Evolutionary conservation across 2,888 invertebrate genomes (phyloP).

Genomic region (Fragum whitleyi): DNA sequence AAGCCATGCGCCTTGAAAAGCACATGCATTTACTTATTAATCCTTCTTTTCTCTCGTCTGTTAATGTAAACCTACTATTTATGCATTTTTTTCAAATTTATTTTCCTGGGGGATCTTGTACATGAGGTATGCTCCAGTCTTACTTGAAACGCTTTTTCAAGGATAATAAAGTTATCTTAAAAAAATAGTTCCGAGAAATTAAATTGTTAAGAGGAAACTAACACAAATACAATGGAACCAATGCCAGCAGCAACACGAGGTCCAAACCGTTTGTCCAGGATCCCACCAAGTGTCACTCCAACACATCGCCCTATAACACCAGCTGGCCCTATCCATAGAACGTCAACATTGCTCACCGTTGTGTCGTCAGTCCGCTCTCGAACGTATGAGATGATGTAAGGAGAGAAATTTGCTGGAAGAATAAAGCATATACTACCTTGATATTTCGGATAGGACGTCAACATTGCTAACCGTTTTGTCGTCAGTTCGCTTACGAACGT

Average conservation of each 20-base stretch:
- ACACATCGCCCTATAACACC: neutral
- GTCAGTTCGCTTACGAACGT: neutral
- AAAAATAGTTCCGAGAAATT: too few relatives aligned
- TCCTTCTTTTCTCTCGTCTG: too few relatives aligned
- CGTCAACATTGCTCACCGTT: neutral
- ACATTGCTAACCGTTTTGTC: neutral
- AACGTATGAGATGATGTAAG: neutral
- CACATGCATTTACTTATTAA: too few relatives aligned
- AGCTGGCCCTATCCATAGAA: neutral
- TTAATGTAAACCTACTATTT: too few relatives aligned
- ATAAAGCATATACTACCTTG: neutral
- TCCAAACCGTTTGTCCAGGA: neutral
- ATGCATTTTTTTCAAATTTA: too few relatives aligned
- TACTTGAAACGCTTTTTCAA: too few relatives aligned
- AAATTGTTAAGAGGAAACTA: too few relatives aligned
- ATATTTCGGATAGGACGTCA: neutral
- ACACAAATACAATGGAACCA: conserved; percentile 4
- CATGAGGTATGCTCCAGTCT: too few relatives aligned
- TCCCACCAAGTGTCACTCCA: neutral
- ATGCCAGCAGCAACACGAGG: neutral
- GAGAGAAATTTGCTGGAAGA: neutral
- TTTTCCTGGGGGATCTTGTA: too few relatives aligned
- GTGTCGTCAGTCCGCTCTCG: neutral
- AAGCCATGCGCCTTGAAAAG: too few relatives aligned
- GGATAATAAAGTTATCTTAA: too few relatives aligned